Evolutionary conservation across 1,140 invertebrate genomes (phyloP), one percentile per base, ranked within the genome.

Genomic region (Scaptomyza hsui): DNA sequence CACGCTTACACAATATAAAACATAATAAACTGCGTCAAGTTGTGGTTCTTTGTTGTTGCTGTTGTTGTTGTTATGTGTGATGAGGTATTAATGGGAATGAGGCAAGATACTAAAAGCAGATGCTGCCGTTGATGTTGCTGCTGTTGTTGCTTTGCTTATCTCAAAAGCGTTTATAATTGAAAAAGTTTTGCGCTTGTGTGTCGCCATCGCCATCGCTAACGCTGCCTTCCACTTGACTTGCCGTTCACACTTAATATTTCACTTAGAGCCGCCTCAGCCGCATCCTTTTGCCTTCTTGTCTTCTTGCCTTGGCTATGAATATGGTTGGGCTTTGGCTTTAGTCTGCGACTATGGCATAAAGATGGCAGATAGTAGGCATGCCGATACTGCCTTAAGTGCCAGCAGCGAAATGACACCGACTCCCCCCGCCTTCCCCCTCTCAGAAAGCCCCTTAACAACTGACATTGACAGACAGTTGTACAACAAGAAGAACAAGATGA

Each of bases 191-290:
- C 68, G 68, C 61, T 64, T 64, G 26, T 64, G 67, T 64, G 68
- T 57, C 61, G 51, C 51, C 59, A 26, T 71, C 21, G 64, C 56
- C 47, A 15, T n/a, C 12, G 35, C 48, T 13, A 13, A 18, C 16
- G 29, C 49, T 45, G 59, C 45, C 63, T 72, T 57, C 60, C 59
- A 72, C 77, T 80, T 72, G 78, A 70, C 63, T 78, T 73, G 75
- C 70, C 63, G 60, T 74, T 81, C 60, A 61, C 78, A 83, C 79
- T 78, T 83, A 75, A 83, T 83, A 83, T 80, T 44, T 64, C 67
- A 65, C 42, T 75, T 57, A 49, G 51, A 57, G 60, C 51, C 26
- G 39, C 65, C 42, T 47, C 59, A 49, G n/a, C 9, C 16, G 29
- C 41, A 18, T 15, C 21, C 21, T 4, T 15, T 13, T 42, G n/a